Conservation (phyloP, 2,113 vertebrate species). For the Lampris megalopsis region DNA sequence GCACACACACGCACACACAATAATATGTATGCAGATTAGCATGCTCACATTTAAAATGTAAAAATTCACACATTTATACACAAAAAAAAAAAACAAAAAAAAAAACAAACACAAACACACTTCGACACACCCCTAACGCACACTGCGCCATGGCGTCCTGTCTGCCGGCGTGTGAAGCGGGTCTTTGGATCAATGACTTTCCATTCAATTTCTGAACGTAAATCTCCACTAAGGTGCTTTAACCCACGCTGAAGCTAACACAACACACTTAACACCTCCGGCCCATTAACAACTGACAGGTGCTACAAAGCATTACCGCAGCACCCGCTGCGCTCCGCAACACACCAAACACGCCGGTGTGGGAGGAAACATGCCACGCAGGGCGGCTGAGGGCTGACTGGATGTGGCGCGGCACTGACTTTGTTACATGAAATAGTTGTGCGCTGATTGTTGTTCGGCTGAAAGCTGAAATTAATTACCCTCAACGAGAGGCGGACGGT, state of each 20-base stretch:
- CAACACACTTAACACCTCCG: conserved; percentile 53
- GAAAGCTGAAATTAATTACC: too few species aligned
- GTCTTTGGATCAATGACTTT: conserved; percentile 50
- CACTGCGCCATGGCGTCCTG: conserved; percentile 16
- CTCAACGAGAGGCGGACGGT: too few species aligned
- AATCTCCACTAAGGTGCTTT: conserved; percentile 55
- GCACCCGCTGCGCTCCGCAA: conserved; percentile 47
- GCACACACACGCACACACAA: neutral
- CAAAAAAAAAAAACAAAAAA: neutral
- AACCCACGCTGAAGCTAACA: conserved; percentile 47
- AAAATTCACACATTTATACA: neutral
- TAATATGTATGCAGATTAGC: too few species aligned
- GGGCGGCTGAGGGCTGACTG: neutral
- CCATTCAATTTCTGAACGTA: conserved; percentile 45
- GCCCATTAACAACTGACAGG: conserved; percentile 69
- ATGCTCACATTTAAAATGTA: too few species aligned
- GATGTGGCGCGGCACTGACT: neutral
- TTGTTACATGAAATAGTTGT: too few species aligned
- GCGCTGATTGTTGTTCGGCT: too few species aligned
- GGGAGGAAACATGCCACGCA: conserved; percentile 21
- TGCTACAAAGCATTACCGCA: conserved; percentile 68
- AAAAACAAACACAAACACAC: conserved; percentile 43
- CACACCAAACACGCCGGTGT: conserved; percentile 30
- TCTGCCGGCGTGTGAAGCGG: conserved; percentile 26
- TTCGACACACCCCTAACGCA: conserved; percentile 26